These are phyloP conservation scores for Passer domesticus DNA, from an alignment of 2,113 vertebrate genomes.

Conservation along the genomic window DNA sequence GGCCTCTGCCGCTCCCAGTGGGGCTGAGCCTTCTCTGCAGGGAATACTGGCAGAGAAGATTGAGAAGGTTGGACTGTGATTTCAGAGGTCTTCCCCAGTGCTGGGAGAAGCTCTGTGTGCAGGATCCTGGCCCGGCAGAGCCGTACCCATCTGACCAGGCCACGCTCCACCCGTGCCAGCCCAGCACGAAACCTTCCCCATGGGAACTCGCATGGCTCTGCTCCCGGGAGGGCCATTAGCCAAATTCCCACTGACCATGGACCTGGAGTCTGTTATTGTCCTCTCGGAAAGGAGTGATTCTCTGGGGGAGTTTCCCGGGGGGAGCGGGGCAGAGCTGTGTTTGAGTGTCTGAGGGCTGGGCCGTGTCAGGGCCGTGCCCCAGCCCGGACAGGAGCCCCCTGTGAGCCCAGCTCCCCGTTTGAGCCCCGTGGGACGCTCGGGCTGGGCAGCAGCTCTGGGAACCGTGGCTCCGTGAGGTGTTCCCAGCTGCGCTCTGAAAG, in stretches of 20 bases:
- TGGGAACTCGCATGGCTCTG: background rate
- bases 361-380: background rate
- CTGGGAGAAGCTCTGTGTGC: accelerated
- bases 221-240: background rate
- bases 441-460: slow-evolving; percentile 58
- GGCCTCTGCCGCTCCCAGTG: accelerated
- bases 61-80: background rate
- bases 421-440: slow-evolving; percentile 45
- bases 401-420: slow-evolving; percentile 52
- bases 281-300: slow-evolving; percentile 50
- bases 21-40: background rate
- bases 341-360: background rate
- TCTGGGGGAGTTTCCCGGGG: slow-evolving; percentile 24
- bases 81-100: accelerated
- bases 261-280: background rate
- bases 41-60: accelerated
- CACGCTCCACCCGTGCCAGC: accelerated
- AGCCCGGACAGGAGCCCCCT: slow-evolving; percentile 68
- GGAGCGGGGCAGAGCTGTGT: background rate
- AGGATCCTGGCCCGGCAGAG: accelerated
- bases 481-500: slow-evolving; percentile 62
- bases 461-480: slow-evolving; percentile 39
- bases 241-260: slow-evolving; percentile 5
- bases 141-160: accelerated
- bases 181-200: background rate